Evolutionary conservation across 2,797 vertebrate species (phyloP), one percentile per base, ranked within the genome.

Genomic region (Myioborus miniatus): DNA sequence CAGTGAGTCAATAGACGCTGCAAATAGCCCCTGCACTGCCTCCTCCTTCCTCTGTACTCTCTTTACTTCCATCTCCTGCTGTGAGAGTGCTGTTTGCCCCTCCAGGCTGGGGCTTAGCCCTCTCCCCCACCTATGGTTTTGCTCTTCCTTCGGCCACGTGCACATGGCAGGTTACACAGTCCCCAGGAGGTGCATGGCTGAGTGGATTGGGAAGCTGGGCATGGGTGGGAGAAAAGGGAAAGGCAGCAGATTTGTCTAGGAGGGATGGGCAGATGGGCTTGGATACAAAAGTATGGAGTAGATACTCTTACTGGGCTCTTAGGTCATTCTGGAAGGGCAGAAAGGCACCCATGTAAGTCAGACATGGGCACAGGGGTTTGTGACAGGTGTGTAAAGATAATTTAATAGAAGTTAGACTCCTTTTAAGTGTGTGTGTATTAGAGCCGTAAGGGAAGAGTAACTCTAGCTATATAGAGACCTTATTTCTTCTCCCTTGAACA

Each of bases 101-200:
- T 55, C 56, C 0, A 0, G 68, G 12, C 52, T 55, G 52, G 49
- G 36, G 5, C 30, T 69, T 19, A 72, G 24, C 47, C 55, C 50
- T 59, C 49, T 88, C 81, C 50, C 50, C 15, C 10, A 3, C 27
- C 49, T 11, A 50, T 34, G 41, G 23, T 13, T 81, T 49, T 78
- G 22, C 34, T 68, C 32, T 52, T 23, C 62, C 68, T 5, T 46
- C 0, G 0, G 36, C 36, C 4, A 5, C 4, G 0, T 26, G 18
- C 9, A 11, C 4, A 0, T 39, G 19, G 15, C 27, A 85, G 36
- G 8, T n/a, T 65, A 0, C 23, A 19, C 21, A 4, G 1, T 47
- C 30, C 37, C 29, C 30, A 29, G 46, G 26, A 77, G 5, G 2
- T 39, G 11, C n/a, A 20, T 43, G 34, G 15, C 58, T 56, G 41